phyloP scores from a whole-genome alignment of 1,140 invertebrate species.

The Acromyrmex charruanus region DNA sequence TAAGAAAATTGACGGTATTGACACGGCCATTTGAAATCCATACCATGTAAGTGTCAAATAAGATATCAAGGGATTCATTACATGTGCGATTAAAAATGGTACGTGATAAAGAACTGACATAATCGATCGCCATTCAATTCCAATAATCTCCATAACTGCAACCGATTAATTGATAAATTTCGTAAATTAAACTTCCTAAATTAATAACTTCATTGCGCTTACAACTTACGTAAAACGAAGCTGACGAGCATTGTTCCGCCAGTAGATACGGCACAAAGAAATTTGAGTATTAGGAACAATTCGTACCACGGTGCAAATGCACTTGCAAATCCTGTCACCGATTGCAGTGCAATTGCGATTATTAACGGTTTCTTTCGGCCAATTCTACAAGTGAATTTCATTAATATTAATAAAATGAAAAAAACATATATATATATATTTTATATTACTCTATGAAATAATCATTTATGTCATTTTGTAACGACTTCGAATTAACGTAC shows the following conservation, averaged over 20 bases:
- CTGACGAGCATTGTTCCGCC: conserved; percentile 89
- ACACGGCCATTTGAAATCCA: conserved; percentile 91
- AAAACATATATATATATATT: neutral
- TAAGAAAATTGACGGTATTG: conserved; percentile 90
- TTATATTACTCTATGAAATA: conserved; percentile 16
- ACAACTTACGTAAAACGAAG: conserved; percentile 89
- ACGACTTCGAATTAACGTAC: conserved; percentile 82
- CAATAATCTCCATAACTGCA: conserved; percentile 91
- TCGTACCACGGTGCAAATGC: conserved; percentile 90
- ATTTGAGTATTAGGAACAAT: conserved; percentile 90
- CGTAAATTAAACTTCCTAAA: neutral
- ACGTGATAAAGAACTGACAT: conserved; percentile 91
- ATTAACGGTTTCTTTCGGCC: conserved; percentile 90
- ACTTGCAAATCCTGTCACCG: conserved; percentile 88
- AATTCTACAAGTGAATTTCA: conserved; percentile 85
- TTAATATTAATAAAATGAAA: conserved; percentile 33
- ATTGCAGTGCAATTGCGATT: conserved; percentile 89
- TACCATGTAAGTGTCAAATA: conserved; percentile 90
- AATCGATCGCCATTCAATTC: conserved; percentile 89
- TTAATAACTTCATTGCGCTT: neutral
- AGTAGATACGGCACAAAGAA: conserved; percentile 90
- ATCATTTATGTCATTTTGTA: conserved; percentile 1
- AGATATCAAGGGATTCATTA: conserved; percentile 86
- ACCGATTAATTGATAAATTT: conserved; percentile 14
- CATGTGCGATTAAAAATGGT: conserved; percentile 86